Evolutionary conservation across 53 echinoderm and acorn worm genomes (phyloP).

Genomic region (Luidia sarsii): DNA sequence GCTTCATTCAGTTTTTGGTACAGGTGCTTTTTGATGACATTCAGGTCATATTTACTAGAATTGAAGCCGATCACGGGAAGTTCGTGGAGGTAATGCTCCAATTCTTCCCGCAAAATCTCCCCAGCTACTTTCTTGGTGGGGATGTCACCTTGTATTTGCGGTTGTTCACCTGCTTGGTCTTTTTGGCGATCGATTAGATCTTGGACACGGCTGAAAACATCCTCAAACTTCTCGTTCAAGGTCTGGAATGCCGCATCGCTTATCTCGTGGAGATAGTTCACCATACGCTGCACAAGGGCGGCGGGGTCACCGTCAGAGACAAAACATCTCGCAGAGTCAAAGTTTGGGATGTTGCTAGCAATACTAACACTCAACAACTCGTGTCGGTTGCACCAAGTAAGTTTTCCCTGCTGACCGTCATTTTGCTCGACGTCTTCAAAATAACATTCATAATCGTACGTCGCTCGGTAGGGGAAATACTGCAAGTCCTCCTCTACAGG

Average conservation of each 20-base stretch:
- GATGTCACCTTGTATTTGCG: not conserved
- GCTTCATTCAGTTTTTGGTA: not conserved
- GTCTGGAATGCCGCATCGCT: not conserved
- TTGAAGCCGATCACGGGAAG: too few species aligned
- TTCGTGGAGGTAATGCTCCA: constrained; percentile 6
- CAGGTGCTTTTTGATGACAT: constrained; percentile 14
- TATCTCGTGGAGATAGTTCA: constrained; percentile 32
- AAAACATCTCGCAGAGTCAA: constrained; percentile 12
- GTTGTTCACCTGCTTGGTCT: not conserved
- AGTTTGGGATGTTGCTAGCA: constrained; percentile 6
- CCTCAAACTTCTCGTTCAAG: not conserved
- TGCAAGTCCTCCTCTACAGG: not conserved
- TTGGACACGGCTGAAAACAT: not conserved
- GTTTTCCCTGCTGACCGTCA: not conserved
- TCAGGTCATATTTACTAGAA: constrained; percentile 42
- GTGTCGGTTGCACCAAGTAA: not conserved
- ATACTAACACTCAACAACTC: constrained; percentile 5
- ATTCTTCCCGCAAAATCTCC: not conserved
- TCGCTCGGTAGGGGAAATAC: constrained; percentile 37
- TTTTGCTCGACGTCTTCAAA: not conserved
- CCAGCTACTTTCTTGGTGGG: not conserved
- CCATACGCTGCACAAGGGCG: not conserved
- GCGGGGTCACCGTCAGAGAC: not conserved
- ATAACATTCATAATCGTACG: constrained; percentile 50
- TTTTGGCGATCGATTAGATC: not conserved